Evolutionary conservation across 1,140 invertebrate species (phyloP).

Genomic region (Cecropterus lyciades): DNA sequence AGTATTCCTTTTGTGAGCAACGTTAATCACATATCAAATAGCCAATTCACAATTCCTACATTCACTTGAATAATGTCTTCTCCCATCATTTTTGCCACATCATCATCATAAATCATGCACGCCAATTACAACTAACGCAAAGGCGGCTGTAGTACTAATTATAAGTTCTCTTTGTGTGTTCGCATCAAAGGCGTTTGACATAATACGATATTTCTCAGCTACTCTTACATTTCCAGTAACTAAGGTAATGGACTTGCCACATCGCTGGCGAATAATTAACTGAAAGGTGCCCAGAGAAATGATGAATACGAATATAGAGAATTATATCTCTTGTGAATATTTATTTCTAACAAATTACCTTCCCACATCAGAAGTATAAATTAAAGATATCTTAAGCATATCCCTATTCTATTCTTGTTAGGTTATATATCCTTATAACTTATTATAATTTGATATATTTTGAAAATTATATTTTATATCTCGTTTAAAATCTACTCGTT

Average conservation of each 20-base stretch:
- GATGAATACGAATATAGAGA: no score
- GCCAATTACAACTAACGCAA: conserved; percentile 42
- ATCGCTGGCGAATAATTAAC: not conserved
- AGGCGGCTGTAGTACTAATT: conserved; percentile 42
- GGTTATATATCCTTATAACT: no score
- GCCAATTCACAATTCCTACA: conserved; percentile 32
- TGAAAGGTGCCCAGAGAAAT: not conserved
- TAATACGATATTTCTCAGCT: conserved; percentile 41
- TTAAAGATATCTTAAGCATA: no score
- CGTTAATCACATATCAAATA: conserved; percentile 15
- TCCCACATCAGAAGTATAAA: no score
- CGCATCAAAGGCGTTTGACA: conserved; percentile 43
- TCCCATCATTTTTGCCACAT: conserved; percentile 31
- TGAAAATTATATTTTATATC: no score
- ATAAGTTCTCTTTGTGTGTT: conserved; percentile 41
- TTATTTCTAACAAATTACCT: not conserved
- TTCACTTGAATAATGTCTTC: conserved; percentile 36
- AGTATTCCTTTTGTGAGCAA: conserved; percentile 3
- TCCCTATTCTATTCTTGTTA: no score
- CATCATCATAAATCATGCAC: conserved; percentile 45
- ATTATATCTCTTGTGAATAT: not conserved
- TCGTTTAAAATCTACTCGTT: not conserved
- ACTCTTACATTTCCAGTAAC: conserved; percentile 32
- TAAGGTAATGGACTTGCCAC: conserved; percentile 5
- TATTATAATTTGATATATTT: no score